Base-by-base conservation (phyloP, 2,113 vertebrate species). In the Nannospalax galili region DNA sequence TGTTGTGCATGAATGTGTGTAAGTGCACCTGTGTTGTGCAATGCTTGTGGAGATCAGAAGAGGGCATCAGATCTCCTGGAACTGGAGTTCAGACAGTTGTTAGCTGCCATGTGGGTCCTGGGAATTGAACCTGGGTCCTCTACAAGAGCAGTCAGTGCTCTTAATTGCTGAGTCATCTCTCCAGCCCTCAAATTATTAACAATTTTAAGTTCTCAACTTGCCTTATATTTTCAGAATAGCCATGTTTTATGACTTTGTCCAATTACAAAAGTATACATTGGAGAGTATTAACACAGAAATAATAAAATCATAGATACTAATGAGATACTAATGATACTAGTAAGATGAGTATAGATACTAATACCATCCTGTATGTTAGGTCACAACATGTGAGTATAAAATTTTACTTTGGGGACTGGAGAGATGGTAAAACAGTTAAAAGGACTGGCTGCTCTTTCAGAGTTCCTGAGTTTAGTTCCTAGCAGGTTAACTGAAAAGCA, bases 151-250 rank as follows among this genome's bases (percentile, higher is more conserved):
- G n/a, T n/a, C n/a, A n/a, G n/a, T n/a, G n/a, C n/a, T n/a, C n/a
- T n/a, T n/a, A n/a, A n/a, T n/a, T n/a, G n/a, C n/a, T n/a, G n/a
- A n/a, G n/a, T n/a, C n/a, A n/a, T n/a, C n/a, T n/a, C n/a, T n/a
- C n/a, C n/a, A n/a, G n/a, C n/a, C n/a, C n/a, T 84, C 82, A 48
- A 93, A 3, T 67, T 73, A 96, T 65, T 84, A 70, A 77, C 5
- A 69, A 5, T 11, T 52, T 52, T 52, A 7, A 52, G 6, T 52
- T 52, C 11, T 15, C 10, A 8, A 52, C 6, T 52, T 52, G 48
- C 48, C 48, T 52, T 64, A 7, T 52, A 7, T 52, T 91, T 28
- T 11, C 65, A n/a, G 0, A 45, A 1, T 80, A 64, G 17, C 22
- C 35, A 40, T 85, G 16, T 45, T 64, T 81, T 77, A 82, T 73